These are phyloP conservation scores for Polypedilum pembai DNA, from an alignment of 1,140 invertebrate species.

Conservation along the genomic window DNA sequence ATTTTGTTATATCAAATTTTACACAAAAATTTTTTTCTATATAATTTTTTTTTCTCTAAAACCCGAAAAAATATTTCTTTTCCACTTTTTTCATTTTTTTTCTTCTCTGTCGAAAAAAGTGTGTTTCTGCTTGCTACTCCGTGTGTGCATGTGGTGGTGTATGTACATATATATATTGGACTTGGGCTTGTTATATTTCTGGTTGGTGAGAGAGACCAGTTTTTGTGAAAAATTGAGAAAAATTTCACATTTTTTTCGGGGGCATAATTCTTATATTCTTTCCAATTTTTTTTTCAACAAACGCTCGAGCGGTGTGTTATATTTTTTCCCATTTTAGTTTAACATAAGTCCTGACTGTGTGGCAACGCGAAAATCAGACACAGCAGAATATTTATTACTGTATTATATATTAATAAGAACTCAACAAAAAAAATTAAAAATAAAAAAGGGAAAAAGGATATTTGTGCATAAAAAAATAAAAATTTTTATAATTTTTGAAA, in stretches of 20 bases:
- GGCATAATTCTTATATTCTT: neutral
- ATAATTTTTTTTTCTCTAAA: slow-evolving; percentile 23
- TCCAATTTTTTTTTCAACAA: slow-evolving; percentile 27
- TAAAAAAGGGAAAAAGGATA: neutral
- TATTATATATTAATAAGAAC: slow-evolving; percentile 9
- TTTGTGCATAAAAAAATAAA: neutral
- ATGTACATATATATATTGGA: neutral
- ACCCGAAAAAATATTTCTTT: slow-evolving; percentile 26
- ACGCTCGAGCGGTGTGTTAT: slow-evolving; percentile 15
- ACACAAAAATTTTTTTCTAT: slow-evolving; percentile 19
- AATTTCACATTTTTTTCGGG: slow-evolving; percentile 21
- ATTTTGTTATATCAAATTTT: slow-evolving; percentile 20
- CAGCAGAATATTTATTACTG: slow-evolving; percentile 26
- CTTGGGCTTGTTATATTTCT: neutral
- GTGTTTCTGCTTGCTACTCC: neutral
- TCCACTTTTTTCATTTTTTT: slow-evolving; percentile 15
- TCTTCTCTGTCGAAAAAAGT: neutral
- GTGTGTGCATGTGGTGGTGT: slow-evolving; percentile 17
- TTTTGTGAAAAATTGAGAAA: slow-evolving; percentile 26
- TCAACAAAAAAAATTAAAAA: neutral
- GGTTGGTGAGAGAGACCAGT: slow-evolving; percentile 20
- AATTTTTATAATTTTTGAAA: no score
- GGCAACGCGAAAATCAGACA: slow-evolving; percentile 25
- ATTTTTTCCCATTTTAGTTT: slow-evolving; percentile 20
- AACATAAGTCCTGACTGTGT: slow-evolving; percentile 24